These are phyloP conservation scores for Andrena minutula DNA, from an alignment of 2,888 invertebrate genomes.

Conservation along the genomic window DNA sequence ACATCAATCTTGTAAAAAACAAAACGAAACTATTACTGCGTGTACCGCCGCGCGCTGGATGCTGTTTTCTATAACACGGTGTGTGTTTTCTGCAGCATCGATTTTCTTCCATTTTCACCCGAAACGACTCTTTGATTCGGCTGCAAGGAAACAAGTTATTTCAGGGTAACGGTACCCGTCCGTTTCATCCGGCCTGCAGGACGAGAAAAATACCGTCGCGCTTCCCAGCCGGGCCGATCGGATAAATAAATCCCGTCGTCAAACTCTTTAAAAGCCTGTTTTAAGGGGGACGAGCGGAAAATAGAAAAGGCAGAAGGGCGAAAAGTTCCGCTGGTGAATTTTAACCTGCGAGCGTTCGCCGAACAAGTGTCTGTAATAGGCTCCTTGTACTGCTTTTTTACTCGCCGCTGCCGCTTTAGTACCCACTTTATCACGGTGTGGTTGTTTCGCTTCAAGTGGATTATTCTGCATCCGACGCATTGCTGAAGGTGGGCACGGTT, in stretches of 20 bases:
- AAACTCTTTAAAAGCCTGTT: slow-evolving; percentile 55
- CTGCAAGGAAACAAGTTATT: slow-evolving; percentile 54
- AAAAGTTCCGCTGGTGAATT: slow-evolving; percentile 38
- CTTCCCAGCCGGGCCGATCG: slow-evolving; percentile 7
- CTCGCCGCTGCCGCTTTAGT: slow-evolving; percentile 60
- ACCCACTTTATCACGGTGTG: slow-evolving; percentile 66
- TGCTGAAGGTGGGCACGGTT: slow-evolving; percentile 67
- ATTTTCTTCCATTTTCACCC: slow-evolving; percentile 34
- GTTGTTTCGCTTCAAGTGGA: slow-evolving; percentile 72
- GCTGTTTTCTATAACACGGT: slow-evolving; percentile 27
- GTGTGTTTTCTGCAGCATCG: background rate
- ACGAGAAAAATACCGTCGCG: slow-evolving; percentile 12
- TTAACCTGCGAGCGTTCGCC: slow-evolving; percentile 43
- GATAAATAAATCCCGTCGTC: slow-evolving; percentile 58
- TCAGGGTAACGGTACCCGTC: slow-evolving; percentile 38
- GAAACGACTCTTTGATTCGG: slow-evolving; percentile 45
- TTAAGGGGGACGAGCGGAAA: background rate
- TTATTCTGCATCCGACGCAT: slow-evolving; percentile 71
- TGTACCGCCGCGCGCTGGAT: background rate
- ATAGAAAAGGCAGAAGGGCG: background rate
- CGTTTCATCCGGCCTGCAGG: slow-evolving; percentile 9
- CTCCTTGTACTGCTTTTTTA: slow-evolving; percentile 55
- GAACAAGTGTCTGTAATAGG: slow-evolving; percentile 69
- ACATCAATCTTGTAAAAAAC: slow-evolving; percentile 9
- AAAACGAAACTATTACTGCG: slow-evolving; percentile 22